Base-by-base conservation (phyloP, 2,888 invertebrate species). In the Thecocarcelia acutangulata region DNA sequence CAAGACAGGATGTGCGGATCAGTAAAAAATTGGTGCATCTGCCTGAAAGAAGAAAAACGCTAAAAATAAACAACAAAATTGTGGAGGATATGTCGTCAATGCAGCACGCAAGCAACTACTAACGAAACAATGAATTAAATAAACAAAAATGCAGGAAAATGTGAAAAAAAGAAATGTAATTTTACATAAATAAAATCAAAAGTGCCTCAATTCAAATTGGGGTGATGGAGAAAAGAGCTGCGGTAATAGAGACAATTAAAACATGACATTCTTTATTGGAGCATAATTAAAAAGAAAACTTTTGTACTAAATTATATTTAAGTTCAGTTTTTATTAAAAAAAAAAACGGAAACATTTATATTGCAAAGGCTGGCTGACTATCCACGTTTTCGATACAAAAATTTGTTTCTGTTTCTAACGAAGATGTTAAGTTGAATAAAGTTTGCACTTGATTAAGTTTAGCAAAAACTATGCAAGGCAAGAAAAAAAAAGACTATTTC, bases 11-110 rank as follows among this genome's bases (percentile, higher is more conserved):
- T 84, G 72, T 83, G 74, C 74, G 84, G 79, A 80, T 85, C 81
- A 81, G 63, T 85, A 69, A 83, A 68, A 80, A 85, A 83, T 69
- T 84, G 84, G 79, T 83, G 77, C 84, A 84, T 84, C 84, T 84
- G 85, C 77, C 59, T 69, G 59, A 70, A 70, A 69, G 48, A 76
- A 66, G 42, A 15, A 33, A 63, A 42, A 58, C 28, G 37, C 17
- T 69, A 52, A 76, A 80, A 58, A 63, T 48, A 69, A 33, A 63
- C 50, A 80, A 64, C 54, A 15, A 73, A 56, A 56, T 48, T 63
- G 48, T 48, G 63, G 73, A 74, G 74, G 74, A 56, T 56, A 64
- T 40, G 33, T 37, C 13, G 37, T 19, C 37, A 74, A 50, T 64
- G 19, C 37, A 52, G 15, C 17, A 28, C 46, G 19, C 15, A 17